Percentiles rank a stretch among this genome's conserved stretches.
Evolutionary conservation across 2,888 invertebrate genomes (phyloP).

Genomic region (Cepaea hortensis): DNA sequence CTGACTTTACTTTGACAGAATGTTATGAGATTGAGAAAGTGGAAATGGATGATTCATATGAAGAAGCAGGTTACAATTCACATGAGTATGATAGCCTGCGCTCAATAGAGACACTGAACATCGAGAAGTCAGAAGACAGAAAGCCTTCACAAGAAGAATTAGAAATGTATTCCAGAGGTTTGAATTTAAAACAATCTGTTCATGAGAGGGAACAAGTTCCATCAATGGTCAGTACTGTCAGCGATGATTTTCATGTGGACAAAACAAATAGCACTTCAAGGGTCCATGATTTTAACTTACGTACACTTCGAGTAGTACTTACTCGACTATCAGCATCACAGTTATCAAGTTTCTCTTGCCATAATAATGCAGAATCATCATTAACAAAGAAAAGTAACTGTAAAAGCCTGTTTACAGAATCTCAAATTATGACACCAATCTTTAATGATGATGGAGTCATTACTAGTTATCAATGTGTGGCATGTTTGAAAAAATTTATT

Average conservation of each 20-base stretch:
- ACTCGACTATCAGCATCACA: not conserved
- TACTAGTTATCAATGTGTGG: constrained; percentile 37
- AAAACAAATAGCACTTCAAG: not conserved
- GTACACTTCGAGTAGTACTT: not conserved
- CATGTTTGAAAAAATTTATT: constrained; percentile 38
- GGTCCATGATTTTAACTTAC: not conserved
- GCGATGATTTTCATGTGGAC: not conserved
- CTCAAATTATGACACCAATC: constrained; percentile 24
- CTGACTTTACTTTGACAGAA: not conserved
- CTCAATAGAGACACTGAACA: not conserved
- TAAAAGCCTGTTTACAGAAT: constrained; percentile 2
- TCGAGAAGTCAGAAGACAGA: not conserved
- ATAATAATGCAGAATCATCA: not conserved
- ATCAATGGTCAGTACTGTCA: not conserved
- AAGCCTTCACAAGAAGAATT: constrained; percentile 23
- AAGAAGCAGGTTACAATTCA: not conserved
- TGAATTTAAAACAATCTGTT: constrained; percentile 12
- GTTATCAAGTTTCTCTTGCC: not conserved
- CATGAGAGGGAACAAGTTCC: constrained; percentile 20
- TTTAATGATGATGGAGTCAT: constrained; percentile 26
- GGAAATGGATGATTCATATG: not conserved
- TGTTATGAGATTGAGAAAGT: not conserved
- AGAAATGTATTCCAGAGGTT: constrained; percentile 10
- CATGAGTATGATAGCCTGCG: not conserved
- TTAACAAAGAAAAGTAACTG: not conserved